Conservation (phyloP, 64 coral and sea anemone genomes). For the Pocillopora verrucosa region DNA sequence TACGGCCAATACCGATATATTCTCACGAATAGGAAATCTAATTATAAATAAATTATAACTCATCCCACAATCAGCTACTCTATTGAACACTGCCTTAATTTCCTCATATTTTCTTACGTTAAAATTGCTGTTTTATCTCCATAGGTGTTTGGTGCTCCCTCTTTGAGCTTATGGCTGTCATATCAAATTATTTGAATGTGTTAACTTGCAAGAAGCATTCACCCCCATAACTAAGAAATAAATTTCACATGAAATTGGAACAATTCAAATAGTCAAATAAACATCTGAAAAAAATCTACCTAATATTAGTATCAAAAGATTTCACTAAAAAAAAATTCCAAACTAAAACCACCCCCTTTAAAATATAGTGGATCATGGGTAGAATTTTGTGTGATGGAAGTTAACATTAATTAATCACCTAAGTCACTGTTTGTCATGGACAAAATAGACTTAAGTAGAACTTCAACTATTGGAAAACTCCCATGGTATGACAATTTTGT, state of each 20-base stretch:
- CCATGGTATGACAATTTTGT: no score
- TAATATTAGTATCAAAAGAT: not conserved
- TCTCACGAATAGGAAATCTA: not conserved
- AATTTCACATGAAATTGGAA: not conserved
- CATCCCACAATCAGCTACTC: not conserved
- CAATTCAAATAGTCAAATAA: slow-evolving; percentile 8
- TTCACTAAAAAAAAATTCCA: not conserved
- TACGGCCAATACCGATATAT: not conserved
- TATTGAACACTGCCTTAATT: not conserved
- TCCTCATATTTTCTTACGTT: not conserved
- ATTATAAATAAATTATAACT: not conserved
- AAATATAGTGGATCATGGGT: no score
- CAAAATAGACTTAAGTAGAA: no score
- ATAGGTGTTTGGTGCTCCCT: not conserved
- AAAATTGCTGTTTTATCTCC: not conserved
- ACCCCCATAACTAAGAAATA: not conserved
- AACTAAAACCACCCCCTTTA: not conserved
- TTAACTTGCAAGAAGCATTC: not conserved
- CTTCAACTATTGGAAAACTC: no score
- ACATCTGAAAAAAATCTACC: not conserved
- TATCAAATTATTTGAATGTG: not conserved
- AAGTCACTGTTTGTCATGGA: no score
- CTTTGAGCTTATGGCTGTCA: not conserved
- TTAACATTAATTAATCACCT: no score
- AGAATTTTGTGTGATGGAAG: no score